These are phyloP conservation scores for Bombus impatiens DNA, from an alignment of 1,140 invertebrate species.

Conservation along the genomic window DNA sequence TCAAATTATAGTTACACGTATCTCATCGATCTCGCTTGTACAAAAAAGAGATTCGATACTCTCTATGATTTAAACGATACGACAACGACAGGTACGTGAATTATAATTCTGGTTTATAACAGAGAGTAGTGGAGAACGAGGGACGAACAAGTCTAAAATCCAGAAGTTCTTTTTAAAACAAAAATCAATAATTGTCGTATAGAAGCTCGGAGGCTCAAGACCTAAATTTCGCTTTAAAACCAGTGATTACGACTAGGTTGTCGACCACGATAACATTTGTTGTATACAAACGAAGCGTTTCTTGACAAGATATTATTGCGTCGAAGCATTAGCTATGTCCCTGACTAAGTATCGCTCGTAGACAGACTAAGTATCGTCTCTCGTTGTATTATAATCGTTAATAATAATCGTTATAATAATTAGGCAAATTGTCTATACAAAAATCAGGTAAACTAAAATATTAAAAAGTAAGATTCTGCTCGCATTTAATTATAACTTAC, in stretches of 20 bases:
- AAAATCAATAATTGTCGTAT: conserved; percentile 59
- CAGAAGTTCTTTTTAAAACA: conserved; percentile 36
- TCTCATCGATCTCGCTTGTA: too few species aligned
- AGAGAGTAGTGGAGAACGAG: neutral
- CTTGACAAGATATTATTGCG: neutral
- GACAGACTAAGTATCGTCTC: neutral
- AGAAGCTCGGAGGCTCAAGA: conserved; percentile 30
- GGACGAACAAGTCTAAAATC: neutral
- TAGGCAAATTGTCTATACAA: too few species aligned
- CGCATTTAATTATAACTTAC: neutral
- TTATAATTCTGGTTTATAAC: neutral
- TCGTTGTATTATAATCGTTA: neutral
- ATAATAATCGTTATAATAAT: too few species aligned
- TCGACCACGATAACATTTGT: conserved; percentile 22
- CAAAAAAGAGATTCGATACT: too few species aligned
- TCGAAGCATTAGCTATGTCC: conserved; percentile 2
- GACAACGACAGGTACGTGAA: too few species aligned
- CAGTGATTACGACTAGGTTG: neutral
- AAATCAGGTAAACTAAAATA: neutral
- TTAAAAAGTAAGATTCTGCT: neutral
- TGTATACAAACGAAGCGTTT: neutral
- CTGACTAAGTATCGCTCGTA: neutral
- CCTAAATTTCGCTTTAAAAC: conserved; percentile 53
- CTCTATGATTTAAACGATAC: too few species aligned
- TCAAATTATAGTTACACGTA: too few species aligned